Evolutionary conservation across 2,888 invertebrate species (phyloP), one percentile per base, ranked within the genome.

Genomic region (Drosophila bunnanda): DNA sequence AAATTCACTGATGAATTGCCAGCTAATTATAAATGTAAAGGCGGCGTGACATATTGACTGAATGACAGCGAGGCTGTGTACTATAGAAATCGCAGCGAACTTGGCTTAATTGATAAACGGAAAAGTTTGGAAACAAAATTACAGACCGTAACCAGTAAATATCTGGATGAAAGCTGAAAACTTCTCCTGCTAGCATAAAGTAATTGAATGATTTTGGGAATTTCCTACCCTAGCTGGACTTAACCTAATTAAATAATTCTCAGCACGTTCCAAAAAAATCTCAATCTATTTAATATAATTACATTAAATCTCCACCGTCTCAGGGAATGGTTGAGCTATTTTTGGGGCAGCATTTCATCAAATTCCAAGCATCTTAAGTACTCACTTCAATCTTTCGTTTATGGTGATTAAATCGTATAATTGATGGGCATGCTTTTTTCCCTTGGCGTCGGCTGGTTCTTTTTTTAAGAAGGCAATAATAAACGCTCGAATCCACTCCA

Each of bases 21-120:
- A 77, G 75, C 77, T 80, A 80, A 80, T 82, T 82, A 82, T 80
- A 79, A 77, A 74, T 48, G n/a, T 39, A 20, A 25, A 6, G 6
- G 20, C 1, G 15, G 9, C 43, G 32, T 17, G 12, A 22, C n/a
- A 38, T 20, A 59, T 56, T n/a, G 55, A 39, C n/a, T 38, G 12
- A 4, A 25, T 20, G 1, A n/a, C 53, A 9, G 2, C 2, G 2
- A 5, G 7, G 34, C 7, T 20, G 36, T 13, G 0, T 17, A 20
- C 28, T 48, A 8, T 9, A 2, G 13, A 48, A 48, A 30, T 13
- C 13, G 7, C 56, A 4, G 2, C 1, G 7, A 30, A n/a, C 38
- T 62, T 61, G 17, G 17, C n/a, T 13, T 38, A 64, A 48, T 48
- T 64, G 32, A 61, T 48, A 46, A 61, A 17, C n/a, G 46, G 4